Evolutionary conservation across 2,888 invertebrate genomes (phyloP), one percentile per base, ranked within the genome.

Genomic region (Mythimna impura): DNA sequence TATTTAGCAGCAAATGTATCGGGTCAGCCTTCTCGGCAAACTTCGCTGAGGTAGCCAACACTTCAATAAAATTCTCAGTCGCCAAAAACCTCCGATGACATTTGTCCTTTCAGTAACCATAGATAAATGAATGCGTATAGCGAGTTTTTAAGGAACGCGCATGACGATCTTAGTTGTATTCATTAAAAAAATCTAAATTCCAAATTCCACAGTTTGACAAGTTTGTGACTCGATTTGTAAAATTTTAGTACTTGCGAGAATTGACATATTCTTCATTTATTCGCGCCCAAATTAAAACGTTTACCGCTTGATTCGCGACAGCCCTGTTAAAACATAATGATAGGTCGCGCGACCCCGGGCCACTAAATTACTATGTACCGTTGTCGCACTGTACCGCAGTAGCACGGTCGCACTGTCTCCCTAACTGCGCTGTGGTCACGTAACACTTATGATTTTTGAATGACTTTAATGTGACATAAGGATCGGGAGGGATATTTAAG

Each of bases 311-410:
- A 57, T 68, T 62, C 20, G 66, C 43, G 80, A 54, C 80, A 83
- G 80, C 86, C 89, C 90, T 90, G 89, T 89, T 85, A 79, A 86
- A 78, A 80, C 71, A 73, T 94, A 94, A 94, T 94, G 87, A 93
- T 89, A 92, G 89, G 88, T 89, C 82, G 85, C 81, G 84, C 88
- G 91, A 90, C 90, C 92, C 91, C 83, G 86, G 87, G 90, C 86
- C 88, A 88, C 87, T 74, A 94, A 94, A 94, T 94, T 92, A 92
- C 89, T 84, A 90, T 80, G 87, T 86, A 89, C 89, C 86, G 88
- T 68, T 54, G 30, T 71, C 58, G 36, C 40, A 65, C 63, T 64
- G 71, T 76, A 40, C 55, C 40, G 17, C 52, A 40, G 61, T 70
- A 40, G 60, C 77, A 14, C 61, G 60, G 74, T 50, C 69, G 12